Evolutionary conservation across 1,140 invertebrate species (phyloP), one percentile per base, ranked within the genome.

Genomic region (Drosophila nigromelanica): DNA sequence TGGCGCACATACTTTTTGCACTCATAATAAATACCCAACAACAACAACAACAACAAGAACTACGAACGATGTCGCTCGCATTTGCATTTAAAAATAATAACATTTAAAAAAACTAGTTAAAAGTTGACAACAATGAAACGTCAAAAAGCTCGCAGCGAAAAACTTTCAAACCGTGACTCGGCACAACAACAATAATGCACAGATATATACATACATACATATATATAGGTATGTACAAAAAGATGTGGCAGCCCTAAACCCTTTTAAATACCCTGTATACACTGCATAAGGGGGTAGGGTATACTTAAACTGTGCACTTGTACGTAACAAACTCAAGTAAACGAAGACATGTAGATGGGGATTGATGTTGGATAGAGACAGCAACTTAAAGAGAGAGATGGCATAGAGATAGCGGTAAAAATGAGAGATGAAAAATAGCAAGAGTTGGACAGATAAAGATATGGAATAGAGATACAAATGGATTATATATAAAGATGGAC

Each of bases 41-140:
- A 18, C 15, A 18, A 37, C 6, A 12, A 24, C n/a, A n/a, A n/a
- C n/a, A 24, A n/a, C 11, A 27, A 21, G 8, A 45, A 54, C 39
- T 27, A 63, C 35, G 33, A 24, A 14, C 27, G 35, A 39, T 43
- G 50, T 48, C 48, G 78, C 55, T 81, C 42, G 33, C 56, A 89
- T 83, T 82, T 79, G 82, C 82, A 86, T 86, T 87, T 78, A 62
- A 69, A 79, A 83, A 89, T 71, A 87, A 79, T 69, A 79, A 87
- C 69, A 81, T 71, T 87, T 61, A 33, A 12, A 51, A 51, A 89
- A 87, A 87, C 75, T 89, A 87, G 82, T 87, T 87, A 83, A 87
- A 87, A 87, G 83, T 87, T 87, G 82, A 89, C 82, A 86, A 86
- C 82, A 87, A 89, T 87, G 76, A 89, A 79, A 89, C 73, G 79